Conservation (phyloP, 2,888 invertebrate genomes). For the Lumbricus terrestris region DNA sequence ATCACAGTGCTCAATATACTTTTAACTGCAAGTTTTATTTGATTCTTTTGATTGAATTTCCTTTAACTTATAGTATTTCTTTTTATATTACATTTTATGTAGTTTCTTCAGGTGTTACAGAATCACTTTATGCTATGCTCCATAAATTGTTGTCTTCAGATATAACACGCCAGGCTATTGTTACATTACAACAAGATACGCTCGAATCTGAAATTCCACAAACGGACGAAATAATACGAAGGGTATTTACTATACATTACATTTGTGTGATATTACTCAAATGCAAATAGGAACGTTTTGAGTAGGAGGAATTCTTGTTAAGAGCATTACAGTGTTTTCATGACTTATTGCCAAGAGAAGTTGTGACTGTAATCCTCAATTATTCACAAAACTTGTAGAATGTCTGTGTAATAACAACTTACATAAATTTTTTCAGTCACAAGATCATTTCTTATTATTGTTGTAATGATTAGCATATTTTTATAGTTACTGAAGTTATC, state of each 20-base stretch:
- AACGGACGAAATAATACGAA: neutral
- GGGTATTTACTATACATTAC: neutral
- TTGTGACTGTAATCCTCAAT: neutral
- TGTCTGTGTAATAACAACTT: no score
- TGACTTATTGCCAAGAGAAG: neutral
- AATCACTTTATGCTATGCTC: neutral
- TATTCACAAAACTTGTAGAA: neutral
- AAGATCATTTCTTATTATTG: no score
- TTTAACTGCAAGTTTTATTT: neutral
- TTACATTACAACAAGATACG: constrained; percentile 9
- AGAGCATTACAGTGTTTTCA: neutral
- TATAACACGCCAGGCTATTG: neutral
- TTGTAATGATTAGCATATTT: no score
- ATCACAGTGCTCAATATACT: neutral
- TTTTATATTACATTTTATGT: neutral
- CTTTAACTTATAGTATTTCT: neutral
- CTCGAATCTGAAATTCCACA: neutral
- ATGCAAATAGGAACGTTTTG: neutral
- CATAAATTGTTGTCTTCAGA: constrained; percentile 4
- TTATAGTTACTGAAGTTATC: no score
- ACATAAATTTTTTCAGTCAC: no score
- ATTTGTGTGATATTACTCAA: neutral
- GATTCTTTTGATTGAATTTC: neutral
- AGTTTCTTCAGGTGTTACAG: neutral
- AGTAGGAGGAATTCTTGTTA: neutral